Conservation (phyloP, 2,113 vertebrate species). For the Mustela nigripes region DNA sequence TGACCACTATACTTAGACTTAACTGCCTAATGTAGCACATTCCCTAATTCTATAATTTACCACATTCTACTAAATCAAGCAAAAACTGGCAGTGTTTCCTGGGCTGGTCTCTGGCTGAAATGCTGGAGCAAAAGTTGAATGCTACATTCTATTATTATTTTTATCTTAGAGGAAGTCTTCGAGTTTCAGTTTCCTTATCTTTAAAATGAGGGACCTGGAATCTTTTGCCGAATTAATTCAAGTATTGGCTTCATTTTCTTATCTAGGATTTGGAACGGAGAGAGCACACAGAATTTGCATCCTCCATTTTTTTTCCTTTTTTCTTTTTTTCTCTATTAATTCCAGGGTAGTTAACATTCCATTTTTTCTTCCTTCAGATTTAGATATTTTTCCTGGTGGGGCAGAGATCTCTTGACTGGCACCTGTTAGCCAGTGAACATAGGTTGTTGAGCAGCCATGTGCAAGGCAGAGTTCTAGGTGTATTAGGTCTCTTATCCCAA, state of each 20-base stretch:
- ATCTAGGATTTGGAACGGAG: not conserved
- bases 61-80: not conserved
- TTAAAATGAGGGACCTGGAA: not conserved
- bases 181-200: not conserved
- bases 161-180: not conserved
- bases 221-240: not conserved
- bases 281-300: not conserved
- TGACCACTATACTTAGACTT: not conserved
- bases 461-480: not conserved
- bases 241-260: not conserved
- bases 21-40: not conserved
- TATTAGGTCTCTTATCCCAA: not conserved
- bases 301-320: not conserved
- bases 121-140: not conserved
- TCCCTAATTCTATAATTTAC: not conserved
- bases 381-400: not conserved
- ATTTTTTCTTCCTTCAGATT: not conserved
- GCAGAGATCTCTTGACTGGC: not conserved
- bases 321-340: not conserved
- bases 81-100: not conserved
- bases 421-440: not conserved
- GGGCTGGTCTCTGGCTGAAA: not conserved
- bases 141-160: not conserved
- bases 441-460: not conserved
- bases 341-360: not conserved